Base-by-base conservation (phyloP, 2,113 vertebrate species). In the Thalassoma bifasciatum region DNA sequence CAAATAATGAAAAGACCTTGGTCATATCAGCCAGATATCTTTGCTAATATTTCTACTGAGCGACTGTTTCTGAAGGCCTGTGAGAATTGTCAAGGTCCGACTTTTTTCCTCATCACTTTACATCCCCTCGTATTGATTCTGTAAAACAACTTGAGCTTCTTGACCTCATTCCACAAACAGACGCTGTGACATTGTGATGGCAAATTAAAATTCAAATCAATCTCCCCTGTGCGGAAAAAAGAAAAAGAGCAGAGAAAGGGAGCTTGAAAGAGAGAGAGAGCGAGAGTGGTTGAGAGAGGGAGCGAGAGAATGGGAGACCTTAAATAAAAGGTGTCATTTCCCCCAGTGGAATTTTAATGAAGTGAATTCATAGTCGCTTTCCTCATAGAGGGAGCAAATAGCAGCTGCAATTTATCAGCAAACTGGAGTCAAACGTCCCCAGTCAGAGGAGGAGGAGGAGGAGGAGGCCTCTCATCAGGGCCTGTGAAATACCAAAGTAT, bases 271-370 rank as follows among this genome's bases (percentile, higher is more conserved):
- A 34, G 13, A 51, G 22, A 14, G 10, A 54, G n/a, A n/a, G n/a
- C n/a, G n/a, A n/a, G n/a, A n/a, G n/a, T n/a, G n/a, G n/a, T n/a
- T n/a, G n/a, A n/a, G 66, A 49, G 14, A 9, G 54, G 2, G 49
- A 42, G 7, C 1, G 37, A 63, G 59, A 65, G 59, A 66, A 66
- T 59, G 36, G 44, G 64, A 62, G 82, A 79, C 58, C 72, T 82
- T 83, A 83, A 83, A 89, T 86, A 88, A 84, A 81, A 86, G 76
- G 73, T 80, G 76, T 80, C 69, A 75, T 77, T 74, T 72, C 67
- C 70, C 75, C 61, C 47, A 4, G 51, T 75, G 75, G 71, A 89
- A 87, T 87, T 81, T 78, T 67, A 83, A 87, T 83, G 78, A 89
- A 82, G 71, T 75, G 50, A 76, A 82, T 83, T 83, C 79, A 57